phyloP scores from a whole-genome alignment of 1,140 invertebrate species.

The Vollenhovia emeryi region DNA sequence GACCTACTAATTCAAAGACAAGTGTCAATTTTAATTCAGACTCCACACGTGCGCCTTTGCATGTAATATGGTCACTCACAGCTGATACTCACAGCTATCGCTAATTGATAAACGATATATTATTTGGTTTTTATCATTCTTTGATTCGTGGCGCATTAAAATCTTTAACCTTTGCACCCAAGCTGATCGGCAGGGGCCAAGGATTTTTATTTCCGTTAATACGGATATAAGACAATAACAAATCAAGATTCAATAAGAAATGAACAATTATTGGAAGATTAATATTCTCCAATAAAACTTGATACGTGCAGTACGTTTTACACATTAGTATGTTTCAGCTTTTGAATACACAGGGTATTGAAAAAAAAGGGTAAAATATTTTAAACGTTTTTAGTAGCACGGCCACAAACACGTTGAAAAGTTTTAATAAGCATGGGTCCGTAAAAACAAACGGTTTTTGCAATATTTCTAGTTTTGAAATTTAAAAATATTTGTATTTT shows the following conservation, averaged over 20 bases:
- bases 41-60: slow-evolving; percentile 30
- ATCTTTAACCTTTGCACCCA: background rate
- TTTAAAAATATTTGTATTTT: no score
- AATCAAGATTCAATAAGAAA: no score
- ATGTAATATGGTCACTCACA: background rate
- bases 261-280: background rate
- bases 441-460: no score
- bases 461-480: no score
- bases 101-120: slow-evolving; percentile 40
- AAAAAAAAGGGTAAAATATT: no score
- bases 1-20: slow-evolving; percentile 57
- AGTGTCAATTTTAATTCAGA: slow-evolving; percentile 61
- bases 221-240: background rate
- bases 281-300: background rate
- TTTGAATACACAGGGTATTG: no score
- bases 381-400: no score
- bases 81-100: slow-evolving; percentile 2
- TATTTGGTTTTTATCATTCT: slow-evolving; percentile 41
- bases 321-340: background rate
- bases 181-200: background rate
- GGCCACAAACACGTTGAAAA: no score
- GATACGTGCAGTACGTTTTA: background rate
- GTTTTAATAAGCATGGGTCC: no score
- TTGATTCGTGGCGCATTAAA: slow-evolving; percentile 11
- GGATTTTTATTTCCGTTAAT: background rate